Evolutionary conservation across 1,140 invertebrate species (phyloP), one percentile per base, ranked within the genome.

Genomic region (Rhyzopertha dominica): DNA sequence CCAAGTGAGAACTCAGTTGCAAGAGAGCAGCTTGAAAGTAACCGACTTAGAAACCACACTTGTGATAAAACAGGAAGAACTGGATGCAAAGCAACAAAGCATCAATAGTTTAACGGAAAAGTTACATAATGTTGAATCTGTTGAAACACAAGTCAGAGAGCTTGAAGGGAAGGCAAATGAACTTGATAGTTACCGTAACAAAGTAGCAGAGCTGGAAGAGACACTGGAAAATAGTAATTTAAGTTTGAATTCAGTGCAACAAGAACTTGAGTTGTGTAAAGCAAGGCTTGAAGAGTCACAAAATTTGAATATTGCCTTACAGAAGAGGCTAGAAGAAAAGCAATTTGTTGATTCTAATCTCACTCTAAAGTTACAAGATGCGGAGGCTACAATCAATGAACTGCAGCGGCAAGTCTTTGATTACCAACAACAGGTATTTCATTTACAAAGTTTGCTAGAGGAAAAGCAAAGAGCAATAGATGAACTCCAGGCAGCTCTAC

Each of bases 401-500:
- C 13, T 46, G 5, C 46, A 51, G 24, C 53, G 53, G 35, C 47
- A 53, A 5, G 36, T 58, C 2, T 14, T 30, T 8, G 43, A 53
- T 16, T 50, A 49, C 17, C 49, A 58, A 37, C 43, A 53, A 20
- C 39, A 42, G 24, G 12, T 30, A 20, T 14, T 22, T 9, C 9
- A 18, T n/a, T n/a, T n/a, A n/a, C n/a, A n/a, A n/a, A n/a, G n/a
- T 23, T 5, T 37, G 13, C 14, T 58, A 4, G 25, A 51, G 4
- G 34, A 54, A 22, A 50, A 49, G 29, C 48, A 59, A 41, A 46
- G 37, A 30, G 55, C 59, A n/a, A n/a, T n/a, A n/a, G n/a, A n/a
- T n/a, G n/a, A n/a, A n/a, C n/a, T n/a, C n/a, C n/a, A n/a, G n/a
- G n/a, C n/a, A n/a, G n/a, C n/a, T n/a, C n/a, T n/a, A n/a, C n/a